These are phyloP conservation scores for Gallirallus australis DNA, from an alignment of 2,797 vertebrate species.

Conservation along the genomic window DNA sequence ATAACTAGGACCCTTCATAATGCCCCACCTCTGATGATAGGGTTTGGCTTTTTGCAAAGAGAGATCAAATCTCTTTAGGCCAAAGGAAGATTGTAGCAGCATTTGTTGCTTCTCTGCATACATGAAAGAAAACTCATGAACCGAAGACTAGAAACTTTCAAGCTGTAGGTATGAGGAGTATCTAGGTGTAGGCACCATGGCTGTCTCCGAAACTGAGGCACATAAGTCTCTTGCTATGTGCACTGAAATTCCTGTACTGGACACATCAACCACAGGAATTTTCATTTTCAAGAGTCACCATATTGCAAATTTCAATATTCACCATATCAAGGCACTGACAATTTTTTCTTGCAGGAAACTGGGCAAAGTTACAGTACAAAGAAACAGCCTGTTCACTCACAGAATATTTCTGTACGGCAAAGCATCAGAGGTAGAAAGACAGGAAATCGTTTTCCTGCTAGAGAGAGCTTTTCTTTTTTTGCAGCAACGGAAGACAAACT, in stretches of 20 bases:
- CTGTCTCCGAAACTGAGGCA: background rate
- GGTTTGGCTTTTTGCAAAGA: background rate
- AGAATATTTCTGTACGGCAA: background rate
- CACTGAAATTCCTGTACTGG: background rate
- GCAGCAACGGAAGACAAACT: background rate
- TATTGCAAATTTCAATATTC: background rate
- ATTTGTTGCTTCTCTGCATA: background rate
- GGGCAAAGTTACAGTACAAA: background rate
- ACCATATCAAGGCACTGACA: background rate
- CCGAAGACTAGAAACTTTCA: background rate
- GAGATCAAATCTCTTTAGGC: background rate
- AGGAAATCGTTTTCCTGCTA: background rate
- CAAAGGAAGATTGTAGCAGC: conserved; percentile 4
- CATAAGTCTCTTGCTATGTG: background rate
- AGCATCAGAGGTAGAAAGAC: background rate
- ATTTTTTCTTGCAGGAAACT: background rate
- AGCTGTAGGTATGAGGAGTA: background rate
- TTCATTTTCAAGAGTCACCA: background rate
- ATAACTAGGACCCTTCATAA: conserved; percentile 13
- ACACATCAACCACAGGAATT: background rate
- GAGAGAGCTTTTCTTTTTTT: background rate
- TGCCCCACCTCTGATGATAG: background rate
- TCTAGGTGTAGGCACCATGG: background rate
- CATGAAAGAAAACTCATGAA: background rate
- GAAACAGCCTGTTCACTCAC: conserved; percentile 6